These are phyloP conservation scores for Cancer borealis DNA, from an alignment of 2,888 invertebrate genomes.

Conservation along the genomic window DNA sequence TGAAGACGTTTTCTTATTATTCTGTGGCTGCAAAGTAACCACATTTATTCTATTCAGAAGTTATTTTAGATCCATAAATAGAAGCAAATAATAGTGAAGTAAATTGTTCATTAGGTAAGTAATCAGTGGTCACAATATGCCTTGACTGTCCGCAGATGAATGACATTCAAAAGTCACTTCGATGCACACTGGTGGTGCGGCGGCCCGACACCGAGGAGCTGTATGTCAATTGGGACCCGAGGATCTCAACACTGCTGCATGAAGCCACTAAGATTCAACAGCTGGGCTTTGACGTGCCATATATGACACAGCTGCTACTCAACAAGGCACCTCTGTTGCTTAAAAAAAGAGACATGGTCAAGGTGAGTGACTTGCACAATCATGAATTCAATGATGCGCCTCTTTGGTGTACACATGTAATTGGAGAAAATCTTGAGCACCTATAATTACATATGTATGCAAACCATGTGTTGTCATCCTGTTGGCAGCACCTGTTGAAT, in stretches of 20 bases:
- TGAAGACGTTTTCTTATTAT: too few species aligned
- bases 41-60: too few species aligned
- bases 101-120: too few species aligned
- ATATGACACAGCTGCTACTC: conserved; percentile 79
- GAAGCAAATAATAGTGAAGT: too few species aligned
- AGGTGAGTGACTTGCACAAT: conserved; percentile 59
- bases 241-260: conserved; percentile 85
- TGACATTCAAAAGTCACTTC: conserved; percentile 74
- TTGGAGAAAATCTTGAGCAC: neutral
- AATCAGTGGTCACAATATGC: too few species aligned
- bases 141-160: conserved; percentile 72
- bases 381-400: neutral
- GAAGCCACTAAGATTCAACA: conserved; percentile 80
- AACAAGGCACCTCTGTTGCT: conserved; percentile 74
- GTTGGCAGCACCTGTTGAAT: conserved; percentile 78
- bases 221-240: conserved; percentile 84
- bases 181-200: conserved; percentile 79
- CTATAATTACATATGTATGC: neutral
- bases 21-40: too few species aligned
- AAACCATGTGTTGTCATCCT: neutral
- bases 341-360: conserved; percentile 76
- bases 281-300: conserved; percentile 78
- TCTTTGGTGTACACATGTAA: neutral
- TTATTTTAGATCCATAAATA: too few species aligned
- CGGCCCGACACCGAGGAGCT: conserved; percentile 79